These are phyloP conservation scores for Cisticola juncidis DNA, from an alignment of 2,113 vertebrate genomes.

Conservation along the genomic window DNA sequence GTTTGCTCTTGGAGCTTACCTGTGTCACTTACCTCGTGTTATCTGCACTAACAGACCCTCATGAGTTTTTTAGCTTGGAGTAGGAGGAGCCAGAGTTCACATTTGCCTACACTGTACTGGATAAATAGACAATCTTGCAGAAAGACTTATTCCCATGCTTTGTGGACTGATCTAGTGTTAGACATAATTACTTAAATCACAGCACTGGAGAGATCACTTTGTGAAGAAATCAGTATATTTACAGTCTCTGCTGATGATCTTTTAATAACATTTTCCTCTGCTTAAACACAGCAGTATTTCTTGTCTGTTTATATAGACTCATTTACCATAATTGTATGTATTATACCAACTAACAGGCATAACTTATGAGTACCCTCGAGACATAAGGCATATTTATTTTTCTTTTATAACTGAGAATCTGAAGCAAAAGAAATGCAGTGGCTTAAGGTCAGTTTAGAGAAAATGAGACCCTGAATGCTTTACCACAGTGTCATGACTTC, in stretches of 20 bases:
- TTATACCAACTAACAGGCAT: neutral
- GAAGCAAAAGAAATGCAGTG: neutral
- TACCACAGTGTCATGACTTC: neutral
- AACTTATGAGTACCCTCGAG: neutral
- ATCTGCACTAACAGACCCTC: neutral
- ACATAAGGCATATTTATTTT: neutral
- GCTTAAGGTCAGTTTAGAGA: neutral
- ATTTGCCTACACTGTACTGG: accelerated
- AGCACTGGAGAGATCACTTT: neutral
- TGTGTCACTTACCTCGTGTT: neutral
- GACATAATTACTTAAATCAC: neutral
- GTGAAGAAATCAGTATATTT: neutral
- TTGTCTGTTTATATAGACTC: neutral
- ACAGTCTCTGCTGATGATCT: neutral
- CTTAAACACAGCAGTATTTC: neutral
- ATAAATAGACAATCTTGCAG: neutral
- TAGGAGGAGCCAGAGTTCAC: neutral
- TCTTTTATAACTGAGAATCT: neutral
- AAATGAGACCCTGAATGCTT: neutral
- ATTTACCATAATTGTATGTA: neutral
- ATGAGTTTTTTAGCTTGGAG: neutral
- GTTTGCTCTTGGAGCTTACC: neutral
- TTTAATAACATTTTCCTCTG: neutral
- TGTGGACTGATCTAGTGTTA: neutral
- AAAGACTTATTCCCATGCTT: conserved; percentile 30